A percentile compares a stretch with the other conserved stretches of the same genome.
Conservation (phyloP, 2,797 vertebrate species). For the Aphelocoma californica region DNA sequence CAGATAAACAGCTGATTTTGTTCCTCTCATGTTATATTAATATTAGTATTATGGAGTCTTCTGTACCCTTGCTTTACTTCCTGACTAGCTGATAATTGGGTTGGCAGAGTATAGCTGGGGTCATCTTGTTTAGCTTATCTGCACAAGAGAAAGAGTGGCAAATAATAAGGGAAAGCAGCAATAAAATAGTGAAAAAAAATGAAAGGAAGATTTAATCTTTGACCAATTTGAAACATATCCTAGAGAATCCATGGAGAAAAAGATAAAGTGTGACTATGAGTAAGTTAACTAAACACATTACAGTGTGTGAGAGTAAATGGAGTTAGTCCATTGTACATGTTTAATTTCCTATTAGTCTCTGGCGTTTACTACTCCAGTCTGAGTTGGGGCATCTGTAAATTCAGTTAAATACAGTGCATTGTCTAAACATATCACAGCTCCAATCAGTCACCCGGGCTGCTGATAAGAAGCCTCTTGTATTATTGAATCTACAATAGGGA, state of each 20-base stretch:
- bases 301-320: slow-evolving; percentile 76
- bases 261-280: slow-evolving; percentile 80
- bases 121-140: slow-evolving; percentile 78
- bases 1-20: slow-evolving; percentile 74
- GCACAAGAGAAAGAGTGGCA: slow-evolving; percentile 60
- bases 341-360: slow-evolving; percentile 88
- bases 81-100: slow-evolving; percentile 75
- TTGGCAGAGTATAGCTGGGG: slow-evolving; percentile 64
- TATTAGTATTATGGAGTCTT: slow-evolving; percentile 71
- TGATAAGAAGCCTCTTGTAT: slow-evolving; percentile 88
- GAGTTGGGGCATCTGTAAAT: slow-evolving; percentile 84
- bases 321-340: slow-evolving; percentile 84
- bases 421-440: slow-evolving; percentile 86
- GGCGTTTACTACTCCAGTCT: slow-evolving; percentile 77
- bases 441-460: slow-evolving; percentile 88
- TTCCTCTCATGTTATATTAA: slow-evolving; percentile 74
- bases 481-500: slow-evolving; percentile 90
- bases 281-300: slow-evolving; percentile 83
- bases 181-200: slow-evolving; percentile 72
- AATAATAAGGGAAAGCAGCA: slow-evolving; percentile 70
- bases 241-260: slow-evolving; percentile 75
- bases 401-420: slow-evolving; percentile 89
- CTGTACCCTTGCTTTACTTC: slow-evolving; percentile 59
- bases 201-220: slow-evolving; percentile 82
- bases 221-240: slow-evolving; percentile 82